phyloP scores from a whole-genome alignment of 2,113 vertebrate species.

The Hyaena hyaena region DNA sequence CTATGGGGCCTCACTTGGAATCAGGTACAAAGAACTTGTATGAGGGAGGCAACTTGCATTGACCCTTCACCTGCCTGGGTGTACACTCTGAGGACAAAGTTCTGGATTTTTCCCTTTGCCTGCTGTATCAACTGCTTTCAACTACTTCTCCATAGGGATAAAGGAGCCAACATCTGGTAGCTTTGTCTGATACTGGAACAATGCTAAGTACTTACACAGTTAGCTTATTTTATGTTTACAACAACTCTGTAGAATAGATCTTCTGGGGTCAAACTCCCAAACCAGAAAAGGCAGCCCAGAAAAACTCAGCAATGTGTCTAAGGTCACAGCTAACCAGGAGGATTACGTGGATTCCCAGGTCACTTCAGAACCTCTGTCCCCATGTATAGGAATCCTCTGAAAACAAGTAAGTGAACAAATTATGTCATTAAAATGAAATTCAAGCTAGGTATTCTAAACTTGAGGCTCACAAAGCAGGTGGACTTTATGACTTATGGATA shows the following conservation, averaged over 20 bases:
- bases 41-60: rapidly evolving
- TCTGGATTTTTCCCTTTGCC: not conserved
- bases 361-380: not conserved
- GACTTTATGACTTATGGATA: not conserved
- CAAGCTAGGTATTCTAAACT: not conserved
- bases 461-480: not conserved
- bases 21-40: not conserved
- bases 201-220: not conserved
- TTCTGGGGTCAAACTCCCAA: not conserved
- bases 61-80: not conserved
- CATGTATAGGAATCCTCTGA: not conserved
- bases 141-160: not conserved
- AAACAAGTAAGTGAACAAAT: not conserved
- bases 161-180: not conserved
- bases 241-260: not conserved
- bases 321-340: not conserved
- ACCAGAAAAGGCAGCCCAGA: not conserved
- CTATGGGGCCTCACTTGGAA: not conserved
- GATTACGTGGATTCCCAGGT: no score
- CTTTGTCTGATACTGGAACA: not conserved
- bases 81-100: not conserved
- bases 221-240: not conserved
- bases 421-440: not conserved
- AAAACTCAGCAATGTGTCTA: not conserved
- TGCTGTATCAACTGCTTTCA: not conserved